A percentile compares a stretch with the other conserved stretches of the same genome.
These are phyloP conservation scores for Noctua pronuba DNA, from an alignment of 2,888 invertebrate species.

Conservation along the genomic window DNA sequence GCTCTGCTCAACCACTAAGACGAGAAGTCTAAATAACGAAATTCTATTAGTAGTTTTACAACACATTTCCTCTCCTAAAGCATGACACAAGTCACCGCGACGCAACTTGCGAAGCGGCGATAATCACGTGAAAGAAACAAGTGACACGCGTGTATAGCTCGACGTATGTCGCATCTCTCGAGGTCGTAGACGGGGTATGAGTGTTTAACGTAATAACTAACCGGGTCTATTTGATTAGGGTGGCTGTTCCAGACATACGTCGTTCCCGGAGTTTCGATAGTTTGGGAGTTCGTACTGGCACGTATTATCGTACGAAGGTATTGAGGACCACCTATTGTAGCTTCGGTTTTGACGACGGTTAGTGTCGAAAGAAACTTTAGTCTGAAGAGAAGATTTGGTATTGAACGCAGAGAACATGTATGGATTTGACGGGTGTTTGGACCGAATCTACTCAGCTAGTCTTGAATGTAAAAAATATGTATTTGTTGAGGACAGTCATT, in stretches of 20 bases:
- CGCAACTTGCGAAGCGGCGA: background rate
- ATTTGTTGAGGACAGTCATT: background rate
- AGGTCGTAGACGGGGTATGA: slow-evolving; percentile 7
- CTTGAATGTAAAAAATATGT: background rate
- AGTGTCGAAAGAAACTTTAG: slow-evolving; percentile 22
- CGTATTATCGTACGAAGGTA: slow-evolving; percentile 33
- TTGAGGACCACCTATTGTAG: slow-evolving; percentile 28
- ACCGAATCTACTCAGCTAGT: background rate
- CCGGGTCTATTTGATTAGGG: slow-evolving; percentile 49
- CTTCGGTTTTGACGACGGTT: slow-evolving; percentile 46
- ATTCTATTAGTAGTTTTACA: too few relatives aligned
- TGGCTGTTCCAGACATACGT: slow-evolving; percentile 36
- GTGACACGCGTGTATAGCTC: background rate
- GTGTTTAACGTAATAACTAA: slow-evolving; percentile 44
- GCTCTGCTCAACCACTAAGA: too few relatives aligned
- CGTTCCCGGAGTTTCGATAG: slow-evolving; percentile 21
- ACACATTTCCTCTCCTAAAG: too few relatives aligned
- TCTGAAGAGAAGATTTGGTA: slow-evolving; percentile 28
- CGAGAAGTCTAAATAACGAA: background rate
- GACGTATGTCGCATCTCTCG: background rate
- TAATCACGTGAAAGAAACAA: background rate
- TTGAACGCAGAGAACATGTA: slow-evolving; percentile 10
- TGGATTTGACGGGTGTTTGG: background rate
- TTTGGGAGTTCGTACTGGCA: slow-evolving; percentile 10
- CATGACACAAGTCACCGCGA: too few relatives aligned